These are phyloP conservation scores for Menidia beryllina DNA, from an alignment of 2,113 vertebrate species.

Conservation along the genomic window DNA sequence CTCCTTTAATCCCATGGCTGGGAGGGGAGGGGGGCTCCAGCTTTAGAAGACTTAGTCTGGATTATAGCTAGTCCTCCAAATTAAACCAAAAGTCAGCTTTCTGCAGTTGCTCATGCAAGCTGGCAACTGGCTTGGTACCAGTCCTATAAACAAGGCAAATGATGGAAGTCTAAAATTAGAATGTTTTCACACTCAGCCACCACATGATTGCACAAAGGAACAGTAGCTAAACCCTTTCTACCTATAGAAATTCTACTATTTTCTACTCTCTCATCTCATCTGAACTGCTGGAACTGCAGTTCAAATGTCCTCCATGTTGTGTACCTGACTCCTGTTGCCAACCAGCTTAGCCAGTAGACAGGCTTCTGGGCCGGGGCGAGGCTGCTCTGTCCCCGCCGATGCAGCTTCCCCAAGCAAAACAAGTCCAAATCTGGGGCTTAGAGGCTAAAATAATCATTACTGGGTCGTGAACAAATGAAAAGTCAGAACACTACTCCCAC, in stretches of 20 bases:
- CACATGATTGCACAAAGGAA: conserved; percentile 35
- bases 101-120: conserved; percentile 81
- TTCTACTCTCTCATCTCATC: conserved; percentile 8
- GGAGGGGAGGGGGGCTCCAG: conserved; percentile 71
- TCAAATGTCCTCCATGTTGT: conserved; percentile 47
- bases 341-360: conserved; percentile 71
- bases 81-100: conserved; percentile 86
- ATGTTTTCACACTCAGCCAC: conserved; percentile 49
- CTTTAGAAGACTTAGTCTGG: conserved; percentile 83
- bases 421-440: conserved; percentile 80
- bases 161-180: conserved; percentile 74
- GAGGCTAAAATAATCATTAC: conserved; percentile 80
- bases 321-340: conserved; percentile 63
- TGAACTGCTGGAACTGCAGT: conserved; percentile 38
- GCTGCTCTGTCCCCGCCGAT: conserved; percentile 62
- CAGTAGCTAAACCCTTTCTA: conserved; percentile 8
- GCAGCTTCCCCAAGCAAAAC: conserved; percentile 67
- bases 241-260: conserved; percentile 10
- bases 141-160: conserved; percentile 66
- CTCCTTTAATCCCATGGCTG: conserved; percentile 78
- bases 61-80: conserved; percentile 86
- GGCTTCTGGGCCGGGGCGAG: conserved; percentile 67
- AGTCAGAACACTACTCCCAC: conserved; percentile 66
- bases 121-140: conserved; percentile 76
- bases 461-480: conserved; percentile 73